These are phyloP conservation scores for Fulmarus glacialis DNA, from an alignment of 2,113 vertebrate genomes.

Conservation along the genomic window DNA sequence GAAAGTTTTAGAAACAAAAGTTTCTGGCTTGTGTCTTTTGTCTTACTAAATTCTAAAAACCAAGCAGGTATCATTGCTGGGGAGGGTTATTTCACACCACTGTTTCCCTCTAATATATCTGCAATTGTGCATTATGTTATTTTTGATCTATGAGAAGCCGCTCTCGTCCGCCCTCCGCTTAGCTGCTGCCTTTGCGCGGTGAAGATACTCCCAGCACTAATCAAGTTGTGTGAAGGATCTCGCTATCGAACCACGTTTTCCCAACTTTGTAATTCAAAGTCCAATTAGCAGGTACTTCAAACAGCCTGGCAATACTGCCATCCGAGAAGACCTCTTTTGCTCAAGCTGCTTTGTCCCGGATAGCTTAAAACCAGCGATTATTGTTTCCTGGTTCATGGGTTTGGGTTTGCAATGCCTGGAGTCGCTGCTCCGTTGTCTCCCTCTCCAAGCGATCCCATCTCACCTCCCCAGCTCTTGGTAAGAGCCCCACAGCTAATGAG, in stretches of 20 bases:
- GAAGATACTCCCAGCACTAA: neutral
- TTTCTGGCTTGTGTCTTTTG: neutral
- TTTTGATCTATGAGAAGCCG: neutral
- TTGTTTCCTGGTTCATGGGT: neutral
- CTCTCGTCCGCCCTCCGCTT: neutral
- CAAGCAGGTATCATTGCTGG: fast-evolving
- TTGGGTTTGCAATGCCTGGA: neutral
- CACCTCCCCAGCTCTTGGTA: neutral
- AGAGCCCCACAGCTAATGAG: neutral
- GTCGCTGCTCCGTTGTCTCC: neutral
- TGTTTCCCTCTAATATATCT: neutral
- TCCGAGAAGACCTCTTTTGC: neutral
- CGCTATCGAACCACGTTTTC: fast-evolving
- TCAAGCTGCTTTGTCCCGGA: neutral
- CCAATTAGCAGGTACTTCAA: neutral
- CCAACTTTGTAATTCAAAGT: neutral
- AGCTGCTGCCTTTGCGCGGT: neutral
- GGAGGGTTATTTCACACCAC: neutral
- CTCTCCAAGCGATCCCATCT: neutral
- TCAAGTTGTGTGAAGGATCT: fast-evolving
- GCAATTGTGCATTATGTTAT: fast-evolving
- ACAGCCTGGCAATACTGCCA: neutral
- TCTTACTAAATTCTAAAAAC: fast-evolving
- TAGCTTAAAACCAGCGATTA: neutral
- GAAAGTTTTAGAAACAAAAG: neutral